Conservation (phyloP, 2,888 invertebrate species). For the Masnerella sp. region DNA sequence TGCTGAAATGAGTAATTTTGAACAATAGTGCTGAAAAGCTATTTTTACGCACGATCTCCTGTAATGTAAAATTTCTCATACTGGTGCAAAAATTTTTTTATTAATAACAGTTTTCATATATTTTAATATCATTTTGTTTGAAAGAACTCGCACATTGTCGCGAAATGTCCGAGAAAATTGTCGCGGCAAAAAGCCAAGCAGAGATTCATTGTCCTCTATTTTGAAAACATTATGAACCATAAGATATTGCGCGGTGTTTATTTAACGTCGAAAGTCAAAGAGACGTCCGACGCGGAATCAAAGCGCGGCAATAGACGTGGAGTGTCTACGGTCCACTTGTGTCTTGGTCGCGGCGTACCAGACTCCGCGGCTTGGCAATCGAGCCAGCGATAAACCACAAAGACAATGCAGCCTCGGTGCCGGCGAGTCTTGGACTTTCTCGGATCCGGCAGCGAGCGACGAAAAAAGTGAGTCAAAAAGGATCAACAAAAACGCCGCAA, state of each 20-base stretch:
- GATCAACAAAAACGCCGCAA: slow-evolving; percentile 2
- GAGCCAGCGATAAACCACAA: slow-evolving; percentile 75
- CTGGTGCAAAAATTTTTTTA: too few relatives aligned
- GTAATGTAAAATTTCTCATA: too few relatives aligned
- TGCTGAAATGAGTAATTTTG: too few relatives aligned
- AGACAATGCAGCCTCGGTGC: slow-evolving; percentile 72
- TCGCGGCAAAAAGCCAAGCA: background rate
- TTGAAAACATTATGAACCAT: too few relatives aligned
- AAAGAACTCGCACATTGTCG: too few relatives aligned
- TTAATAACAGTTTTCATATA: too few relatives aligned
- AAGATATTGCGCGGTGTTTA: background rate
- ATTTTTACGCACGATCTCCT: too few relatives aligned
- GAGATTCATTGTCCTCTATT: too few relatives aligned
- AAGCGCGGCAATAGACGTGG: slow-evolving; percentile 5
- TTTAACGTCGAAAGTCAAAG: background rate
- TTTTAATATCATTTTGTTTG: too few relatives aligned
- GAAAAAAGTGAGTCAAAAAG: slow-evolving; percentile 5
- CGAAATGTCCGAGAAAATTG: too few relatives aligned
- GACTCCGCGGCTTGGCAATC: slow-evolving; percentile 68
- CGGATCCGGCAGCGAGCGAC: slow-evolving; percentile 32
- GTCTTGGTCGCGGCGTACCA: slow-evolving; percentile 18
- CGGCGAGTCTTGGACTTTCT: slow-evolving; percentile 59
- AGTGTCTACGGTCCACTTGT: slow-evolving; percentile 16
- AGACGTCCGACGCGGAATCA: slow-evolving; percentile 10
- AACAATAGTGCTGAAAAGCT: too few relatives aligned